phyloP scores from a whole-genome alignment of 2,797 vertebrate species.

The Pantherophis alleghaniensis region DNA sequence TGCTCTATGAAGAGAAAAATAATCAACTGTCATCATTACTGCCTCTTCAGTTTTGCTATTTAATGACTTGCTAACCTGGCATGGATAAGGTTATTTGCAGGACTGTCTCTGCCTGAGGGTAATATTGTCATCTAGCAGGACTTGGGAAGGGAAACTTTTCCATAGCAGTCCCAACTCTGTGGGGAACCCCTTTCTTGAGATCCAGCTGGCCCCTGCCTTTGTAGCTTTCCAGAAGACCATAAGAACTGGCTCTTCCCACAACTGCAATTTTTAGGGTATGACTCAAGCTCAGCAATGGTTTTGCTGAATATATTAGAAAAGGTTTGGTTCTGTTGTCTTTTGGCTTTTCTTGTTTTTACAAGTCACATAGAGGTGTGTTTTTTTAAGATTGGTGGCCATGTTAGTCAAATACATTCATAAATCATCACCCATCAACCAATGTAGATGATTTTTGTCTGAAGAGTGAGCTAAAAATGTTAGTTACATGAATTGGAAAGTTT shows the following conservation, averaged over 20 bases:
- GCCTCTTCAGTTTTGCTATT: not conserved
- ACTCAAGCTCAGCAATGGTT: not conserved
- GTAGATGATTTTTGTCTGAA: not conserved
- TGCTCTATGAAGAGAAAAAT: not conserved
- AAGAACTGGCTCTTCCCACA: not conserved
- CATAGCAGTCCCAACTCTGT: not conserved
- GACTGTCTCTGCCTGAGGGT: not conserved
- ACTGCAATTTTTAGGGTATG: not conserved
- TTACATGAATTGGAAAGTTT: not conserved
- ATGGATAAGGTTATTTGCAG: not conserved
- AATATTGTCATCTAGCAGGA: not conserved
- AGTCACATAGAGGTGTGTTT: not conserved
- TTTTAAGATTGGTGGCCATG: not conserved
- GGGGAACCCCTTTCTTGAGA: not conserved
- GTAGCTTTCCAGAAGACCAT: not conserved
- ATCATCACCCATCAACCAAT: not conserved
- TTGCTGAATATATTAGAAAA: not conserved
- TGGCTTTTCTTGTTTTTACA: not conserved
- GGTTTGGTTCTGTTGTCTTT: not conserved
- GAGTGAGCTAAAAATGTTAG: not conserved
- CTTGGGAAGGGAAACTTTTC: not conserved
- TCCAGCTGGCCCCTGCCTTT: not conserved
- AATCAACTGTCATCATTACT: not conserved
- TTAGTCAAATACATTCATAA: not conserved
- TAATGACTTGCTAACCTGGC: not conserved